These are phyloP conservation scores for Alsophila aescularia DNA, from an alignment of 2,888 invertebrate species.

Conservation along the genomic window DNA sequence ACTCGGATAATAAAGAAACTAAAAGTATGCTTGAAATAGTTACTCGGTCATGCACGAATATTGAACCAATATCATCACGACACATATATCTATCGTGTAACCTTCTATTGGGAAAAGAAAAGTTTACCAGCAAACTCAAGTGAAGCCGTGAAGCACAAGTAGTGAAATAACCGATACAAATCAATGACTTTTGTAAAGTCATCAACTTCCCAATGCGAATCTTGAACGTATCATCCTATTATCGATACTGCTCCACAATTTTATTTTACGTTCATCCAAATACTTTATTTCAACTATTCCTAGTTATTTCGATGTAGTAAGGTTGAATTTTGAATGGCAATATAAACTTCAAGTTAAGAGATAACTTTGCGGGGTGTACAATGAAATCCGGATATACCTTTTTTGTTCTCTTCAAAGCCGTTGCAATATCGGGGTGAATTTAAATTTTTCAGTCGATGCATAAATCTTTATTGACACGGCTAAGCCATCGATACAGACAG, in stretches of 20 bases:
- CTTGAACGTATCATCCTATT: slow-evolving; percentile 30
- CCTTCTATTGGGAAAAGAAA: too few species aligned
- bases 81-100: too few species aligned
- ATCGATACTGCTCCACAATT: slow-evolving; percentile 38
- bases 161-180: neutral
- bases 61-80: too few species aligned
- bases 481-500: slow-evolving; percentile 42
- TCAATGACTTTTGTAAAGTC: neutral
- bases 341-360: slow-evolving; percentile 20
- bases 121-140: too few species aligned
- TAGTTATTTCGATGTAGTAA: slow-evolving; percentile 38
- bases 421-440: slow-evolving; percentile 53
- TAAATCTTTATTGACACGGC: slow-evolving; percentile 57
- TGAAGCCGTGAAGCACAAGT: too few species aligned
- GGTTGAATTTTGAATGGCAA: slow-evolving; percentile 37
- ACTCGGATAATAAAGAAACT: too few species aligned
- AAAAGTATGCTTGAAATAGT: too few species aligned
- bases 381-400: slow-evolving; percentile 46
- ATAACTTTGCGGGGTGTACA: slow-evolving; percentile 38
- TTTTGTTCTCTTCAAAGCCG: slow-evolving; percentile 47
- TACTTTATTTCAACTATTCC: neutral
- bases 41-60: too few species aligned
- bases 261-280: slow-evolving; percentile 32
- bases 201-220: slow-evolving; percentile 32
- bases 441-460: slow-evolving; percentile 60